phyloP scores from a whole-genome alignment of 2,113 vertebrate species.

The Ictalurus furcatus region DNA sequence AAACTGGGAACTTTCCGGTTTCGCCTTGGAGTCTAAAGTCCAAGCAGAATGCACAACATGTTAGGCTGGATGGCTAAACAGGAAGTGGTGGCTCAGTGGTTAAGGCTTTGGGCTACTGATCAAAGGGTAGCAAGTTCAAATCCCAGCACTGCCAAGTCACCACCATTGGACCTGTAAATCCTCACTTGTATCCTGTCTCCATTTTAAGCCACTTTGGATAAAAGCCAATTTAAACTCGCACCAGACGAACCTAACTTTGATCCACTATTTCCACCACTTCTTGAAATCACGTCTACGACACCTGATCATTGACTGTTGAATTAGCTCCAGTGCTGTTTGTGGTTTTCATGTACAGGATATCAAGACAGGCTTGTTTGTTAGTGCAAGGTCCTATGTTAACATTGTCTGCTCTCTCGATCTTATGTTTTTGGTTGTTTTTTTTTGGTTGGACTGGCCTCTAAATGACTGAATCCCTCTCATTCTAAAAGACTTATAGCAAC shows the following conservation, averaged over 20 bases:
- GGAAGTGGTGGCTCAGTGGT: not conserved
- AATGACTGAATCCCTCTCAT: not conserved
- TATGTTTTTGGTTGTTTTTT: not conserved
- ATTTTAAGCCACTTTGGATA: not conserved
- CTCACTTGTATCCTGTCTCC: not conserved
- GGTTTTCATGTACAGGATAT: not conserved
- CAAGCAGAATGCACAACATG: conserved; percentile 13
- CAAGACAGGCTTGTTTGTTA: not conserved
- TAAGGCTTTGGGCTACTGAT: not conserved
- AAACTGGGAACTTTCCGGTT: conserved; percentile 73
- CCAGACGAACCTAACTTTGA: not conserved
- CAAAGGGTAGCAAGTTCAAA: not conserved
- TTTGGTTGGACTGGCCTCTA: not conserved
- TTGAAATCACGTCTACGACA: not conserved
- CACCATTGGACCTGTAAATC: not conserved
- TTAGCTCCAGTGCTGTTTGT: not conserved
- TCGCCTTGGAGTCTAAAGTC: conserved; percentile 74
- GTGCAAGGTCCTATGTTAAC: not conserved
- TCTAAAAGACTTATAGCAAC: not conserved
- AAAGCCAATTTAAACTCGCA: not conserved
- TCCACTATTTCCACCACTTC: not conserved
- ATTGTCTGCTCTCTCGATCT: not conserved
- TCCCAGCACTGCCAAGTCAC: not conserved
- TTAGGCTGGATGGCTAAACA: not conserved
- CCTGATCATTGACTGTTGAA: not conserved